Evolutionary conservation across 2,113 vertebrate genomes (phyloP).

Genomic region (Cardinalis cardinalis): DNA sequence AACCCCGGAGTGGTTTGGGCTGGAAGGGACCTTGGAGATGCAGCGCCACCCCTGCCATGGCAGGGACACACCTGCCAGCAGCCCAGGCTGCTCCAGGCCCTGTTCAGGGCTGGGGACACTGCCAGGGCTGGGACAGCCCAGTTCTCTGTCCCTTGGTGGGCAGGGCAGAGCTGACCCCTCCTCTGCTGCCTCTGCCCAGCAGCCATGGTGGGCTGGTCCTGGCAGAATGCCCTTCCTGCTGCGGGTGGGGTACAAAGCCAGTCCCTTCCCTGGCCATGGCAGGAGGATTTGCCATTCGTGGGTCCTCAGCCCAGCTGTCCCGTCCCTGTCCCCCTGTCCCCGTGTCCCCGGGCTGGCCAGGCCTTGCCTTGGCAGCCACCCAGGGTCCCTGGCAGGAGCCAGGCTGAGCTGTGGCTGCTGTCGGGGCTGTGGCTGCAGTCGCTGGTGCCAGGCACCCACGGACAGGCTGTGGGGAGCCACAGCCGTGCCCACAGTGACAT

Average conservation of each 20-base stretch:
- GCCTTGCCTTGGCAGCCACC: neutral
- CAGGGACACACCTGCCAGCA: neutral
- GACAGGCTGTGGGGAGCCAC: neutral
- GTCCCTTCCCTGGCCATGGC: neutral
- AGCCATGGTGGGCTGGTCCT: no score
- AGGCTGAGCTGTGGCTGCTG: neutral
- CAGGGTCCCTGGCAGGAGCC: neutral
- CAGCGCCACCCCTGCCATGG: neutral
- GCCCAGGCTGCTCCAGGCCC: neutral
- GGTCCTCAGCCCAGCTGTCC: neutral
- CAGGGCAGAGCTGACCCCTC: neutral
- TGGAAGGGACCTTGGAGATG: neutral
- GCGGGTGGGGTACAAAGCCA: neutral
- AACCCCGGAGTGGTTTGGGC: no score
- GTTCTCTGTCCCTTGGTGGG: neutral
- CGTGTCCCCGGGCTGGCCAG: accelerated
- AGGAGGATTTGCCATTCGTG: neutral
- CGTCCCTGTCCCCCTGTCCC: neutral
- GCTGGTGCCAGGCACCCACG: neutral
- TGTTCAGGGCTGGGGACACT: neutral
- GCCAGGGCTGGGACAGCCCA: neutral
- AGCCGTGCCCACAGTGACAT: neutral
- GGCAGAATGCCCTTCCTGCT: neutral
- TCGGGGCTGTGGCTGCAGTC: neutral
- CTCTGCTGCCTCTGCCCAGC: no score